phyloP scores from a whole-genome alignment of 2,113 vertebrate genomes.

The Apteryx mantelli region DNA sequence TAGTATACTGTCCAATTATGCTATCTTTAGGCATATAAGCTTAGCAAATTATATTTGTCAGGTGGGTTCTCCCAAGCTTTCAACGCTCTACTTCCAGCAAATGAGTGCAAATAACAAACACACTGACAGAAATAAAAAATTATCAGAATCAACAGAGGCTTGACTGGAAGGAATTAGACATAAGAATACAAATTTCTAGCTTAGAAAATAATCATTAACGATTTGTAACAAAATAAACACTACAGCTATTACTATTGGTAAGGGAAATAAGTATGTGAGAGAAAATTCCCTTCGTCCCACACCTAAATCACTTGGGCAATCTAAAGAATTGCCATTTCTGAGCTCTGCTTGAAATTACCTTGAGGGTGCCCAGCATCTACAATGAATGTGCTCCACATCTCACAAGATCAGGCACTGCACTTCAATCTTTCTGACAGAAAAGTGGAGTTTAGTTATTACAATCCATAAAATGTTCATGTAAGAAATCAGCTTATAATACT shows the following conservation, averaged over 20 bases:
- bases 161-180: neutral
- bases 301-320: neutral
- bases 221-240: conserved; percentile 2
- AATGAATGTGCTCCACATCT: neutral
- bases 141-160: conserved; percentile 17
- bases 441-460: neutral
- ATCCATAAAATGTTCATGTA: neutral
- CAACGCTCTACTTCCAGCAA: conserved; percentile 5
- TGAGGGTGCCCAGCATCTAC: neutral
- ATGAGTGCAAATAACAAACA: neutral
- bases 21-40: neutral
- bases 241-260: neutral
- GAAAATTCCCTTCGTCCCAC: neutral
- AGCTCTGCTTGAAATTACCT: neutral
- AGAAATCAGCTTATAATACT: neutral
- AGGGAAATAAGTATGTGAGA: neutral
- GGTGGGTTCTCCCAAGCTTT: neutral
- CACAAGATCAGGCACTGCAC: neutral
- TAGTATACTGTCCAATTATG: conserved; percentile 28
- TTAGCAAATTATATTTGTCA: conserved; percentile 26
- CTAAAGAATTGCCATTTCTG: neutral
- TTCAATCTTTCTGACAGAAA: neutral
- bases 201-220: conserved; percentile 21
- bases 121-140: conserved; percentile 10
- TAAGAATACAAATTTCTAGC: neutral